phyloP scores from a whole-genome alignment of 2,888 invertebrate species.

The Blera fallax region DNA sequence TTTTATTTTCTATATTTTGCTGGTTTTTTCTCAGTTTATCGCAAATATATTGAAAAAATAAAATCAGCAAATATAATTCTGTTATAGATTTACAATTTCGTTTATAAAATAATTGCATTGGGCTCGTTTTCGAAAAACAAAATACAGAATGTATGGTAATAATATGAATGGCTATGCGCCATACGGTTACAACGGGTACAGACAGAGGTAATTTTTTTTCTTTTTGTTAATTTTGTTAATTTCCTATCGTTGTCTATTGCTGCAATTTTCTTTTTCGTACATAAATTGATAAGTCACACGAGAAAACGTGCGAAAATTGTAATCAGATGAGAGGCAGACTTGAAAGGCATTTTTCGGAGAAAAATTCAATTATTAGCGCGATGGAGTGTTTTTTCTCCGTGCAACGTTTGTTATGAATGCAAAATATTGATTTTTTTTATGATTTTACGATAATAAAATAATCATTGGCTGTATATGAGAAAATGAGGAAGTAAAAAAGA shows the following conservation, averaged over 20 bases:
- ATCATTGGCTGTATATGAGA: constrained; percentile 3
- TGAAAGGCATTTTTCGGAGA: constrained; percentile 16
- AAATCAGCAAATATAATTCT: constrained; percentile 34
- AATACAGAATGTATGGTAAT: constrained; percentile 75
- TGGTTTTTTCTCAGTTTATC: constrained; percentile 36
- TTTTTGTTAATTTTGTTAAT: constrained; percentile 21
- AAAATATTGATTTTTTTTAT: constrained; percentile 65
- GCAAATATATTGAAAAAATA: constrained; percentile 17
- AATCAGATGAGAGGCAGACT: constrained; percentile 11
- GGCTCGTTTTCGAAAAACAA: constrained; percentile 26
- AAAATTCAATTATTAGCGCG: constrained; percentile 45
- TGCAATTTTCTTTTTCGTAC: neutral
- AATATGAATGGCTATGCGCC: constrained; percentile 77
- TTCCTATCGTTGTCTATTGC: neutral
- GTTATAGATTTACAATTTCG: constrained; percentile 21
- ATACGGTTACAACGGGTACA: constrained; percentile 77
- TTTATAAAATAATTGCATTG: constrained; percentile 31
- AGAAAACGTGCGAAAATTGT: constrained; percentile 5
- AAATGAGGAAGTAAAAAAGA: neutral
- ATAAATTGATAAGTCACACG: neutral
- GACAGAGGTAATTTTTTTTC: constrained; percentile 76
- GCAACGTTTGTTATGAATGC: constrained; percentile 56
- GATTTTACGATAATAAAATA: constrained; percentile 47
- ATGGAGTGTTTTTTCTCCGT: constrained; percentile 12
- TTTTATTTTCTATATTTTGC: constrained; percentile 30